Base-by-base conservation (phyloP, 2,888 invertebrate species). In the Geophilus truncorum region DNA sequence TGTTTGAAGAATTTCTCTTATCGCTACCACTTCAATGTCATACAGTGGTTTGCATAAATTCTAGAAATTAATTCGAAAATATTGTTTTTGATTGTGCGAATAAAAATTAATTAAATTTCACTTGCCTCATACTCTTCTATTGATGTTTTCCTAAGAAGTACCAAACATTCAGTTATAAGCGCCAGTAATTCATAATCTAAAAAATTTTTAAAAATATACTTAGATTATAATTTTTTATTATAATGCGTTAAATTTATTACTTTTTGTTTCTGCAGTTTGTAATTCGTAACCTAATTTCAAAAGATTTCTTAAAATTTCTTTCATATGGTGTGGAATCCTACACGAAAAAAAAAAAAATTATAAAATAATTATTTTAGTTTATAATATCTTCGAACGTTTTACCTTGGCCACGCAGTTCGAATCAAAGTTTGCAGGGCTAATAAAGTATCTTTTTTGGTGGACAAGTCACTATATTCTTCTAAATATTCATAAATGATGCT, bases 391-490 rank as follows among this genome's bases (percentile, higher is more conserved):
- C 15, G 15, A n/a, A n/a, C n/a, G 18, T 51, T 5, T 51, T 80
- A 81, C 82, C 82, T 80, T 70, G 81, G 80, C 78, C 80, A 80
- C 0, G 80, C 45, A 7, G 51, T 57, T 28, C 12, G 34, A 36
- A 82, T 78, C 18, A 82, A 18, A 18, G 15, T 25, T 77, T 79
- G 34, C 40, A 82, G 80, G 12, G 77, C 78, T 51, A 21, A 23
- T 57, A 82, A 70, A 10, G 80, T 78, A 18, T 78, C 76, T 36
- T 62, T 36, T n/a, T 80, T 45, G n/a, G 76, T 76, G 4, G 28
- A 78, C 76, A 80, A 81, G 21, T 81, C 77, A 70, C 81, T 81
- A 40, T 78, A 75, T 3, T 51, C 62, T 81, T 82, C 81, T 25
- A 82, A 77, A 80, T 82, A 82, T 25, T 51, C 75, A 30, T 30